Evolutionary conservation across 1,140 invertebrate genomes (phyloP).

Genomic region (Drosophila virilis): DNA sequence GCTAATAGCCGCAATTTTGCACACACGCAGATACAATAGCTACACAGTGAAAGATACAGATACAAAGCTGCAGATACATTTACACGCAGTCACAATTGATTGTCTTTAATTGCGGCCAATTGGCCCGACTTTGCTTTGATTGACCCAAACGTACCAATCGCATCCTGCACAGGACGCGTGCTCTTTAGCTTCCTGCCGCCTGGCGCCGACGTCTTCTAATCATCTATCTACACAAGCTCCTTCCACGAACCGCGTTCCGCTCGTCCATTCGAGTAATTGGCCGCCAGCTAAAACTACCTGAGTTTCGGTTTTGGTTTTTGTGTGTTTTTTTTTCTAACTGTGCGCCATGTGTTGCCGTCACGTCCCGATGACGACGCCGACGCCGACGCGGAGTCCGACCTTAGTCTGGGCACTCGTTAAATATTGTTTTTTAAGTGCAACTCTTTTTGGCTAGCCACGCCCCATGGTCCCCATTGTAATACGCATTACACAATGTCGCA

Average conservation of each 20-base stretch:
- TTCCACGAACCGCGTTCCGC: constrained; percentile 33
- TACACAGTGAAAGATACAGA: constrained; percentile 30
- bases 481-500: constrained; percentile 47
- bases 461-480: constrained; percentile 21
- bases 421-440: constrained; percentile 47
- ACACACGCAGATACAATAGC: constrained; percentile 21
- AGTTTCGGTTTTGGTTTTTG: constrained; percentile 10
- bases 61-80: background rate
- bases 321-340: background rate
- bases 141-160: constrained; percentile 12
- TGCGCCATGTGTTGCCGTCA: constrained; percentile 43
- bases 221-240: constrained; percentile 4
- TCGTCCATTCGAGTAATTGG: background rate
- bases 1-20: constrained; percentile 72
- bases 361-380: constrained; percentile 13
- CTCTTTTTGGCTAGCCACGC: constrained; percentile 28
- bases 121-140: constrained; percentile 11
- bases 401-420: constrained; percentile 17
- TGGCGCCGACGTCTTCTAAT: constrained; percentile 42
- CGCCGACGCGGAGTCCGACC: background rate
- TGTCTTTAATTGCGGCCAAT: constrained; percentile 45
- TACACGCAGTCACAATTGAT: constrained; percentile 27
- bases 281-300: constrained; percentile 22
- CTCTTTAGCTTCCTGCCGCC: background rate
- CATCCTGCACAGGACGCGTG: constrained; percentile 15